Conservation (phyloP, 2,888 invertebrate genomes). For the Criorhina ranunculi region DNA sequence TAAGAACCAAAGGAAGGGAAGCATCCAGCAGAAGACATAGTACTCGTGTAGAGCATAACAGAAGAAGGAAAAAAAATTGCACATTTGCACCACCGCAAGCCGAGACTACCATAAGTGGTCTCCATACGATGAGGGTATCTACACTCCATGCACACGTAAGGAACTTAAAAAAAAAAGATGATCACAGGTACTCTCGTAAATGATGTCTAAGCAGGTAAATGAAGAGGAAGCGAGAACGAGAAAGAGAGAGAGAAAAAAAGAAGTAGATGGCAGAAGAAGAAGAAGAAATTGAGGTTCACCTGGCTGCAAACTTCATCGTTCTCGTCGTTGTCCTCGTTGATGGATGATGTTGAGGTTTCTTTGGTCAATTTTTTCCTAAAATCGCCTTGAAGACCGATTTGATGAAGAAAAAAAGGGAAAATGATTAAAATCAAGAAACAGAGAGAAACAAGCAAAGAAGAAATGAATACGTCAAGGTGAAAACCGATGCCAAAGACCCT, state of each 20-base stretch:
- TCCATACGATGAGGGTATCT: constrained; percentile 15
- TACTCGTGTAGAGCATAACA: neutral
- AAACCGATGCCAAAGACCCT: constrained; percentile 68
- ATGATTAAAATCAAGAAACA: constrained; percentile 45
- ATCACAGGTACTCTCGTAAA: constrained; percentile 24
- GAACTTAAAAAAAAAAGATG: constrained; percentile 4
- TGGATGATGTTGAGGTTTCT: constrained; percentile 37
- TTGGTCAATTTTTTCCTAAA: constrained; percentile 13
- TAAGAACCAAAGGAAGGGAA: neutral
- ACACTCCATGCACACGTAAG: neutral
- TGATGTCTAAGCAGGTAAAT: constrained; percentile 26
- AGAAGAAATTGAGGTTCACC: constrained; percentile 17
- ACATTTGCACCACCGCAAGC: constrained; percentile 29
- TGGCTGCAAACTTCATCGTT: constrained; percentile 29
- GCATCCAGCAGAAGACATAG: neutral
- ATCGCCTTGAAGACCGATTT: constrained; percentile 15
- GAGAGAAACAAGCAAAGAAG: constrained; percentile 23
- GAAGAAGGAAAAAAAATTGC: constrained; percentile 8
- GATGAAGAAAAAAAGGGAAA: constrained; percentile 14
- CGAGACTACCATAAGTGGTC: constrained; percentile 42
- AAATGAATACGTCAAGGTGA: constrained; percentile 53
- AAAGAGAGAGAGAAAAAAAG: too few relatives aligned
- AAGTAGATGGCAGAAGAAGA: constrained; percentile 6
- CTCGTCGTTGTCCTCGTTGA: constrained; percentile 21
- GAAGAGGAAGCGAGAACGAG: constrained; percentile 1